A percentile compares a stretch with the other conserved stretches of the same genome.
phyloP scores from a whole-genome alignment of 2,113 vertebrate species.

The Helogale parvula region DNA sequence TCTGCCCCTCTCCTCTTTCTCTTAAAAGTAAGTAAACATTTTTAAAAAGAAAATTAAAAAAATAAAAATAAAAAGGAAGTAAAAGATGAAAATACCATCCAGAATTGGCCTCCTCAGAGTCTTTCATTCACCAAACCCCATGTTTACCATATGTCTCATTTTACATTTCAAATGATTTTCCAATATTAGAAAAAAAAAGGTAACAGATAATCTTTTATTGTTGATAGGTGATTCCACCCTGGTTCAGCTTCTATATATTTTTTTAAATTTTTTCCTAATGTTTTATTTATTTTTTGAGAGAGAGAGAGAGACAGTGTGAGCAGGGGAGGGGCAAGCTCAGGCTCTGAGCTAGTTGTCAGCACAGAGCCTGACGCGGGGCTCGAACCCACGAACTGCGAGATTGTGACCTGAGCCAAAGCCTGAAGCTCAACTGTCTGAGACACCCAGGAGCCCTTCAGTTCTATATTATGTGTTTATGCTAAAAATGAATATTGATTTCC shows the following conservation, averaged over 20 bases:
- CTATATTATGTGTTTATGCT: neutral
- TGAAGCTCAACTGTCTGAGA: no score
- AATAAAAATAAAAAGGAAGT: slow-evolving; percentile 1
- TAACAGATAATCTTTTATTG: neutral
- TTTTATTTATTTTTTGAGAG: no score
- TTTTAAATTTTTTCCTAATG: no score
- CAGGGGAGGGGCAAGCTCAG: no score
- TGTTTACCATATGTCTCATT: neutral
- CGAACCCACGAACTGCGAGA: no score
- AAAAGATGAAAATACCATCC: neutral
- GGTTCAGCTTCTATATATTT: neutral
- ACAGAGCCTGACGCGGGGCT: no score
- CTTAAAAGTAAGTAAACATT: no score
- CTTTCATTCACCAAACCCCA: neutral
- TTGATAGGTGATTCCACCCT: neutral
- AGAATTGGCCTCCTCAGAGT: neutral
- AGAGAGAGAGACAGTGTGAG: no score
- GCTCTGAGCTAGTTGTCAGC: no score
- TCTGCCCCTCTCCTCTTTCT: no score
- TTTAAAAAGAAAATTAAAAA: no score
- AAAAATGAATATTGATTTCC: neutral
- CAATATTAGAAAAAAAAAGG: neutral
- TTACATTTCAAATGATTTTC: neutral
- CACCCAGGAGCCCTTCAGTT: neutral
- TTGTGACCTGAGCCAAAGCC: no score